Evolutionary conservation across 2,888 invertebrate species (phyloP).

Genomic region (Thecophora atra): DNA sequence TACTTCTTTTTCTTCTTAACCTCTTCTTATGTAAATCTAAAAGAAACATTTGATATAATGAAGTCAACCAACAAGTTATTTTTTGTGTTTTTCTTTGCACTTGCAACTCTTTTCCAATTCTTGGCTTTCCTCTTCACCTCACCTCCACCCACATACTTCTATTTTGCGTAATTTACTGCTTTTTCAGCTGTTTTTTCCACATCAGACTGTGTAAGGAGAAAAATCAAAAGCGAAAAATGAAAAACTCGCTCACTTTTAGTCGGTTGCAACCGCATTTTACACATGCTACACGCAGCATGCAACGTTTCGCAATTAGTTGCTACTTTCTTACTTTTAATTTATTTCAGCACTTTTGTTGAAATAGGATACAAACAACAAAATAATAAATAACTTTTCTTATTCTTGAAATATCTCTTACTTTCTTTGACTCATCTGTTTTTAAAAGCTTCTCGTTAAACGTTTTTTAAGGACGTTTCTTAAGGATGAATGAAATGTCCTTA

Average conservation of each 20-base stretch:
- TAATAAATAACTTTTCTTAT: not conserved
- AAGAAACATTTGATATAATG: not conserved
- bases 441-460: not conserved
- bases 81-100: too few species aligned
- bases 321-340: slow-evolving; percentile 37
- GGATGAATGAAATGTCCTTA: not conserved
- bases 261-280: slow-evolving; percentile 1
- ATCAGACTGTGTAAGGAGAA: not conserved
- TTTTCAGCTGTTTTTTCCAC: not conserved
- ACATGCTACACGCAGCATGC: slow-evolving; percentile 22
- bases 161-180: not conserved
- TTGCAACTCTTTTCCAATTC: too few species aligned
- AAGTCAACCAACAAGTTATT: not conserved
- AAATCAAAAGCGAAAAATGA: not conserved
- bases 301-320: slow-evolving; percentile 54
- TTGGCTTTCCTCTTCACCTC: not conserved
- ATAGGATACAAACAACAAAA: not conserved
- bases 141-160: not conserved
- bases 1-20: not conserved
- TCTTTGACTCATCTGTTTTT: not conserved
- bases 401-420: too few species aligned
- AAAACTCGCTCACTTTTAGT: not conserved
- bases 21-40: not conserved
- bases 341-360: slow-evolving; percentile 27
- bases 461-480: not conserved